Base-by-base conservation (phyloP, 2,113 vertebrate species). In the Meleagris gallopavo region DNA sequence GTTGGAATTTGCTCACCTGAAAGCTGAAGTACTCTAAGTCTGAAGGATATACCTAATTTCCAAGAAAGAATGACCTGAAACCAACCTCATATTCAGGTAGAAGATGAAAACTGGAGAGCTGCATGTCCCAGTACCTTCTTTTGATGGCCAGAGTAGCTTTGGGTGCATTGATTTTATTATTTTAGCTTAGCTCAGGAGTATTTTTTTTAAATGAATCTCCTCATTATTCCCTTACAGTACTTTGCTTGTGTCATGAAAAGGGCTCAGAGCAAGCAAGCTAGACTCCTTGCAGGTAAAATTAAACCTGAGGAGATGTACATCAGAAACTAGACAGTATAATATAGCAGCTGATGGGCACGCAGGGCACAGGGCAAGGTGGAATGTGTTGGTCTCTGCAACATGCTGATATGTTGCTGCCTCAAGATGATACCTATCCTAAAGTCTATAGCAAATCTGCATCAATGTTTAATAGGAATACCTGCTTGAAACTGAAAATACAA, bases 21-120 rank as follows among this genome's bases (percentile, higher is more conserved):
- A 78, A 95, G 57, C 57, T 90, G 77, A 83, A 50, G 90, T 94
- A 52, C 43, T 88, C 3, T 90, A 91, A 87, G 40, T 89, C 57
- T 84, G 73, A 90, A 81, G 64, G 80, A 83, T 80, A 90, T 86
- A 50, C 20, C 3, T 91, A 34, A 86, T 93, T 95, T 90, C 67
- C 75, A 86, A 45, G 58, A 67, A 84, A 69, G 41, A 69, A n/a
- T 88, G 74, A 92, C 38, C 84, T 92, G 88, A 83, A 96, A 67
- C 38, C 72, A 75, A 71, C 65, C 32, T 78, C 48, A 70, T 65
- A 2, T 54, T 89, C 86, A 93, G 74, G 32, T 81, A 58, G 77
- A 70, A 93, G 78, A 48, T 70, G 52, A 88, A 74, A 50, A 78
- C 38, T 91, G 78, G 46, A n/a, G 50, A 75, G 73, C 70, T 92